Conservation (phyloP, 1,140 invertebrate species). For the Rhyacophila brunnea region DNA sequence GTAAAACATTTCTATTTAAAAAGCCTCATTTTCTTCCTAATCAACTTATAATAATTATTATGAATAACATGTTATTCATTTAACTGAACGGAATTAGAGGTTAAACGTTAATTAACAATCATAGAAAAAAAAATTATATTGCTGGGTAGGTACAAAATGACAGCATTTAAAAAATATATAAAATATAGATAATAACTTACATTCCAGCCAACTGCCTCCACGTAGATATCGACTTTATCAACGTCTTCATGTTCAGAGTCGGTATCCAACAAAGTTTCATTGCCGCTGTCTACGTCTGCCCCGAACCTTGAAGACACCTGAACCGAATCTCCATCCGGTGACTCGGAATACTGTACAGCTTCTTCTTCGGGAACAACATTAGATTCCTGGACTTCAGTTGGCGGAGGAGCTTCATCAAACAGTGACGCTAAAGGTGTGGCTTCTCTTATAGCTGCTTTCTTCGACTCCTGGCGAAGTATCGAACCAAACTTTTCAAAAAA, state of each 20-base stretch:
- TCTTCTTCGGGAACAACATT: not conserved
- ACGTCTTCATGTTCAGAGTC: conserved; percentile 56
- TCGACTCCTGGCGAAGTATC: conserved; percentile 64
- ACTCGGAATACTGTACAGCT: not conserved
- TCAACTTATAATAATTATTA: no score
- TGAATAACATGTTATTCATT: no score
- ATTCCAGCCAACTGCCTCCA: conserved; percentile 66
- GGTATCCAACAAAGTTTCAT: conserved; percentile 51
- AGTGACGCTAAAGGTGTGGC: conserved; percentile 55
- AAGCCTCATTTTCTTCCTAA: no score
- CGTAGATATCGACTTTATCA: conserved; percentile 59
- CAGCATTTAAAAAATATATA: not conserved
- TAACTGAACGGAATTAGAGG: no score
- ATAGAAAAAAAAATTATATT: no score
- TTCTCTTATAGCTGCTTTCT: conserved; percentile 51
- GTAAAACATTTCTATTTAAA: no score
- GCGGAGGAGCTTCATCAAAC: conserved; percentile 11
- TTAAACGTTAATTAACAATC: no score
- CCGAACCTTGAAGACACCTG: conserved; percentile 33
- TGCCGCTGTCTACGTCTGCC: conserved; percentile 56
- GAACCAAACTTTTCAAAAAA: conserved; percentile 80
- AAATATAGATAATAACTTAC: conserved; percentile 57
- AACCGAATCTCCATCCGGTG: not conserved
- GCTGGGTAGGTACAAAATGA: no score
- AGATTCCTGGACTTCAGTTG: not conserved